Base-by-base conservation (phyloP, 2,888 invertebrate genomes). In the Congeria kusceri region DNA sequence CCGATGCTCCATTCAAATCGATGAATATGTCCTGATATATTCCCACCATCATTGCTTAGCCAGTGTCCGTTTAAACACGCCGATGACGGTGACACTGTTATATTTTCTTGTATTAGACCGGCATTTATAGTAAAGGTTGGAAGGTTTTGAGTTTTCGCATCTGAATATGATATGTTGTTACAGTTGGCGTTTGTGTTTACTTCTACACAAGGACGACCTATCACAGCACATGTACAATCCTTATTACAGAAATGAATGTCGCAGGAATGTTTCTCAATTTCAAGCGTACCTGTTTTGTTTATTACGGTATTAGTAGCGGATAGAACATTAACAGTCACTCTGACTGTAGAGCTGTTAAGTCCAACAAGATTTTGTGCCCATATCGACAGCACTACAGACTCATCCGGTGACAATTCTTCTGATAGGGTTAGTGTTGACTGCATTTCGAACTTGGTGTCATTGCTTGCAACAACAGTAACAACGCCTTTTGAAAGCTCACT, bases 261-360 rank as follows among this genome's bases (percentile, higher is more conserved):
- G 76, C 86, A 86, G 2, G 84, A 84, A 64, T 86, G 84, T 61
- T 71, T 80, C 56, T 83, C 65, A n/a, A 83, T 29, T 56, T 83
- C 66, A 13, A 84, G 74, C 3, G 66, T 23, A 15, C 86, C 84
- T 0, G 27, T 23, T 4, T 47, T 28, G 0, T 32, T 32, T 1
- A 13, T 20, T 9, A 13, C 3, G 25, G 62, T 63, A 1, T 13
- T 44, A 9, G 58, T 44, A 3, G 23, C 13, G 1, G 32, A n/a
- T 3, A 81, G 15, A 23, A 64, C 67, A 47, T 25, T 66, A 3
- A 80, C 75, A 25, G 85, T 81, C 0, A 78, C 72, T 53, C 77
- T 78, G 1, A 73, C 77, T 13, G 72, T 46, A 9, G 71, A 56
- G 32, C 79, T 84, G 27, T 57, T 71, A 20, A 84, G 44, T 7